These are phyloP conservation scores for Chlorocebus sabaeus DNA, from an alignment of 2,113 vertebrate species.

Conservation along the genomic window DNA sequence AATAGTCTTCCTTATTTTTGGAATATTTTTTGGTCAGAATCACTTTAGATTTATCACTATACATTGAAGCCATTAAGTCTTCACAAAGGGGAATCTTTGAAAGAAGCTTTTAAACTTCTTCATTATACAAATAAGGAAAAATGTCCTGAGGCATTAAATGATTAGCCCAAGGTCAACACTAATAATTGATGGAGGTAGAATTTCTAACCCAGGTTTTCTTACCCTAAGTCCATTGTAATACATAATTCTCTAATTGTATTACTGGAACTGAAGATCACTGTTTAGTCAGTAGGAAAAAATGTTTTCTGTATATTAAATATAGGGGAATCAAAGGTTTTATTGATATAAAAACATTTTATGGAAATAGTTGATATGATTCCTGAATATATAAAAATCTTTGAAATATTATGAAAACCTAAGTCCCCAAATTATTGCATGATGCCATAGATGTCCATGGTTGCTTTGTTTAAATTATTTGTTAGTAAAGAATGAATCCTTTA, in stretches of 20 bases:
- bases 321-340: background rate
- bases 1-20: background rate
- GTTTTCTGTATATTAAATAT: background rate
- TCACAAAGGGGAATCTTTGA: background rate
- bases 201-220: background rate
- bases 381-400: conserved; percentile 21
- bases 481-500: background rate
- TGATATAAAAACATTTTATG: background rate
- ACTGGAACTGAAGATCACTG: background rate
- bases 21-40: background rate
- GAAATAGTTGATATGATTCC: background rate
- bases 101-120: background rate
- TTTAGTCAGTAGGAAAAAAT: background rate
- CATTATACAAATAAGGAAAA: background rate
- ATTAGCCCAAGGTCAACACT: background rate
- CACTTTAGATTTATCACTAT: background rate
- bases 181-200: background rate
- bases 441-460: background rate
- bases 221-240: background rate
- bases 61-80: background rate
- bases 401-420: background rate
- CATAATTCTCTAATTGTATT: background rate
- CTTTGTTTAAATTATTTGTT: background rate
- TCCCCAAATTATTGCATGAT: background rate
- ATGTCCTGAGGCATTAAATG: background rate